Evolutionary conservation across 2,888 invertebrate genomes (phyloP), one percentile per base, ranked within the genome.

Genomic region (Choreutis nemorana): DNA sequence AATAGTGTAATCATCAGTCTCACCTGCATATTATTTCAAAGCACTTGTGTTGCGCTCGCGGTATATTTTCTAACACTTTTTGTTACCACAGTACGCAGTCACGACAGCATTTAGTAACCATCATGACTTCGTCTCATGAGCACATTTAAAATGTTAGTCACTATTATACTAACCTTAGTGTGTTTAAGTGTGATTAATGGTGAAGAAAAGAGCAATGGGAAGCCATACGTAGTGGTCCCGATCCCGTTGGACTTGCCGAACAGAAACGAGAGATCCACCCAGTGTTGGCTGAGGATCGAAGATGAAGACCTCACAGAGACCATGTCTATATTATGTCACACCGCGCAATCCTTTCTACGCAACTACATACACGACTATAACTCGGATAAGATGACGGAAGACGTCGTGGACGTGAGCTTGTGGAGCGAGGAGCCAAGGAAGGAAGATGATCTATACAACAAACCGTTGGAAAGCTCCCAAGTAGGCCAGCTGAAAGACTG

Each of bases 61-160:
- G n/a, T n/a, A n/a, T n/a, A n/a, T n/a, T n/a, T n/a, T n/a, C n/a
- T n/a, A n/a, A n/a, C n/a, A n/a, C n/a, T n/a, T n/a, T n/a, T n/a
- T n/a, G n/a, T 48, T 44, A 47, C 45, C 45, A 47, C 48, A 53
- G 45, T 51, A 47, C 47, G 44, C 50, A 39, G 50, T 47, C 61
- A 57, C 58, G 51, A 55, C 58, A 47, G 46, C 58, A 45, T 39
- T 64, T 58, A 78, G 75, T 77, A 58, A 42, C 55, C 55, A 67
- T 55, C 62, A 75, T 75, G 71, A 56, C 63, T 59, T 49, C 52
- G 66, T 27, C 45, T 38, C 44, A 49, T 50, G 47, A 50, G 50
- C 50, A 72, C 75, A 64, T 58, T 58, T 63, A 77, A 73, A 75
- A 77, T 77, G 77, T 72, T 73, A 60, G 41, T 62, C 42, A 20